Conservation (phyloP, 2,797 vertebrate genomes). For the Alosa sapidissima region DNA sequence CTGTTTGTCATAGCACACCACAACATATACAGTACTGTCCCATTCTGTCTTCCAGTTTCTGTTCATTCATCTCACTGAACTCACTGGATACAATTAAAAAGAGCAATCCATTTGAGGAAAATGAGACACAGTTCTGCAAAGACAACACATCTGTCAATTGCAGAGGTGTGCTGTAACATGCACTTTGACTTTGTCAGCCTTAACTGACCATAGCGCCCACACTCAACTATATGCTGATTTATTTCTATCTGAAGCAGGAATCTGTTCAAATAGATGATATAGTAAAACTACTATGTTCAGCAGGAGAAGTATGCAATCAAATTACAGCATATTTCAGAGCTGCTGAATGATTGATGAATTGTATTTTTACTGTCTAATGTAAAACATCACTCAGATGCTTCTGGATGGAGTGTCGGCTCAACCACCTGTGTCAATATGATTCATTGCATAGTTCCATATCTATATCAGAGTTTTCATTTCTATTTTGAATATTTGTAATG, state of each 20-base stretch:
- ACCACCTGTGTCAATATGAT: constrained; percentile 22
- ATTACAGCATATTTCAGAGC: neutral
- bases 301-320: neutral
- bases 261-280: neutral
- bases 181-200: neutral
- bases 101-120: constrained; percentile 42
- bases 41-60: constrained; percentile 50
- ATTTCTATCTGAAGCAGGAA: neutral
- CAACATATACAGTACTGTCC: constrained; percentile 17
- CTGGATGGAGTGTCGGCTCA: constrained; percentile 5
- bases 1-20: constrained; percentile 59
- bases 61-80: constrained; percentile 49
- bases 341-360: constrained; percentile 16
- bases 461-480: constrained; percentile 6
- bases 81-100: constrained; percentile 51
- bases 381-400: neutral
- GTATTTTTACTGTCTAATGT: constrained; percentile 11
- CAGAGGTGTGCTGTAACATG: constrained; percentile 70
- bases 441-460: constrained; percentile 19
- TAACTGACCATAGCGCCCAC: neutral
- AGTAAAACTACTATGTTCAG: neutral
- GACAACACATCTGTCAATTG: constrained; percentile 78
- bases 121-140: constrained; percentile 73
- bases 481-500: constrained; percentile 3
- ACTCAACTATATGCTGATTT: too few relatives aligned